A percentile compares a stretch with the other conserved stretches of the same genome.
phyloP scores from a whole-genome alignment of 2,113 vertebrate species.

The Atlantisia rogersi region DNA sequence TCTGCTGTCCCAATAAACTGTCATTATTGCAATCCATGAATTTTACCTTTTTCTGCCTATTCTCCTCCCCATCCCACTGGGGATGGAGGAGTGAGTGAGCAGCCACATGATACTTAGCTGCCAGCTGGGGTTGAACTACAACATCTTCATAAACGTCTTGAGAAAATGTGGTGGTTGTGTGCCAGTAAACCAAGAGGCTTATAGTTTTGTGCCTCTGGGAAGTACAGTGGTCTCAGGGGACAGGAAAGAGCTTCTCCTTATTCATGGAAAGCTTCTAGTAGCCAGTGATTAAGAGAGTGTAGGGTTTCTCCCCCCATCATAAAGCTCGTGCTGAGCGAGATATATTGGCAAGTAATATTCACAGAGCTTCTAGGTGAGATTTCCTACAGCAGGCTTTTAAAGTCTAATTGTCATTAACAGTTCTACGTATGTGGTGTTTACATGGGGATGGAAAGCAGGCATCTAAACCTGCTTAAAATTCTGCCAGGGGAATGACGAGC shows the following conservation, averaged over 20 bases:
- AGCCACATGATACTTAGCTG: too few species aligned
- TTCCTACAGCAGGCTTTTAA: neutral
- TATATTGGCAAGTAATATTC: neutral
- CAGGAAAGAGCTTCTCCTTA: neutral
- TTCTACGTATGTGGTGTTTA: neutral
- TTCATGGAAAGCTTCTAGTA: neutral
- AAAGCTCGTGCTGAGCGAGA: neutral
- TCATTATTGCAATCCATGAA: too few species aligned
- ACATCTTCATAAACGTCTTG: neutral
- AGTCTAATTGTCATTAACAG: neutral
- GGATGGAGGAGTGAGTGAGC: too few species aligned
- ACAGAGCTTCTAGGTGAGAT: neutral
- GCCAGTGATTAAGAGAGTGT: neutral
- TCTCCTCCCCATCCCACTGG: too few species aligned
- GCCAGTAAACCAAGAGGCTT: neutral
- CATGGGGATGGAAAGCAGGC: neutral
- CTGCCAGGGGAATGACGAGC: neutral
- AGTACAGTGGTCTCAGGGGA: neutral
- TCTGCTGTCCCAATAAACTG: too few species aligned
- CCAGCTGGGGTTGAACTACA: too few species aligned
- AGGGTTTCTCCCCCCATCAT: neutral
- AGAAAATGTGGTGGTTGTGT: neutral
- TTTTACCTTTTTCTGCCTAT: too few species aligned
- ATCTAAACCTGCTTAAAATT: slow-evolving; percentile 4
- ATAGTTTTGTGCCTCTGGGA: neutral